Evolutionary conservation across 2,888 invertebrate species (phyloP).

Genomic region (Taenaris catops): DNA sequence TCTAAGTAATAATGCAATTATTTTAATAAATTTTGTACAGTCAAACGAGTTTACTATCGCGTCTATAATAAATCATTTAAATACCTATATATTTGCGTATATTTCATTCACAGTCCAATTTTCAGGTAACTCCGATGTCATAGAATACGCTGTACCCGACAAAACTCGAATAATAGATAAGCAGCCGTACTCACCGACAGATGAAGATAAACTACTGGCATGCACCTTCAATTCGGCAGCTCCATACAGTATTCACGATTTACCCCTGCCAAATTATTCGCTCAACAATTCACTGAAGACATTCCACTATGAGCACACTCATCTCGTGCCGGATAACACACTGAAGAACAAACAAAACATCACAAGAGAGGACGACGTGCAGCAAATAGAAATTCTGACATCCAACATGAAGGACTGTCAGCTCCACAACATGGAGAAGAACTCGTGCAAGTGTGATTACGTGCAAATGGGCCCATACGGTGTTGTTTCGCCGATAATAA

Average conservation of each 20-base stretch:
- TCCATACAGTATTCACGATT: slow-evolving; percentile 59
- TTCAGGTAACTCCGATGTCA: slow-evolving; percentile 63
- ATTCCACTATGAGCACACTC: slow-evolving; percentile 71
- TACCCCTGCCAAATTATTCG: slow-evolving; percentile 81
- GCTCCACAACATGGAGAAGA: slow-evolving; percentile 61
- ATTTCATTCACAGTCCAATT: slow-evolving; percentile 23
- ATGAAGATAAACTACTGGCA: slow-evolving; percentile 71
- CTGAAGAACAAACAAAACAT: slow-evolving; percentile 65
- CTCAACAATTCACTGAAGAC: slow-evolving; percentile 77
- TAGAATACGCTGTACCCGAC: slow-evolving; percentile 76
- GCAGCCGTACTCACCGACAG: slow-evolving; percentile 70
- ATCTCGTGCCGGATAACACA: slow-evolving; percentile 67
- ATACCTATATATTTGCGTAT: slow-evolving; percentile 3
- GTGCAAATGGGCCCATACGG: slow-evolving; percentile 70
- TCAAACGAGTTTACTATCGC: too few relatives aligned
- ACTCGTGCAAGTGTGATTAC: slow-evolving; percentile 68
- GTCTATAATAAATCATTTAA: too few relatives aligned
- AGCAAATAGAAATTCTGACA: slow-evolving; percentile 68
- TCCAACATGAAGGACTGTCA: slow-evolving; percentile 70
- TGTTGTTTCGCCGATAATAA: slow-evolving; percentile 57
- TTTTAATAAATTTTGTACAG: too few relatives aligned
- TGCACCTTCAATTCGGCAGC: slow-evolving; percentile 57
- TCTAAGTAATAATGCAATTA: too few relatives aligned
- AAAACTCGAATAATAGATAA: slow-evolving; percentile 67
- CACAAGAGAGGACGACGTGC: slow-evolving; percentile 66